These are phyloP conservation scores for Diplolepis rosae DNA, from an alignment of 2,888 invertebrate species.

Conservation along the genomic window DNA sequence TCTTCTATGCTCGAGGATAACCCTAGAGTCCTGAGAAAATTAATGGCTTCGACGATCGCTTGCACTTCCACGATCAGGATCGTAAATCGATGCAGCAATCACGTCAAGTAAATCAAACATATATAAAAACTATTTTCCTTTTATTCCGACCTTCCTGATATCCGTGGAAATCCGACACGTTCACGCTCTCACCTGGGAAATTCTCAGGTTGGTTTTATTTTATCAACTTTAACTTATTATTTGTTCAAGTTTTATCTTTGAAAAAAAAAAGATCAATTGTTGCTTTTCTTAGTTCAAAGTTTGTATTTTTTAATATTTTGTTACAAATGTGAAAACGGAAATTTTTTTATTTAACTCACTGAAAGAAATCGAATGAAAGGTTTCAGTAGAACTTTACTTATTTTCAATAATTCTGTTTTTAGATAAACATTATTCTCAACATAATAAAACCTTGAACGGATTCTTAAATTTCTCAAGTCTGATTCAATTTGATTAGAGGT, in stretches of 20 bases:
- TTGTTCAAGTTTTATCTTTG: neutral
- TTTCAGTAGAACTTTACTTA: neutral
- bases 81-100: constrained; percentile 29
- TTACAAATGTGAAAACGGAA: constrained; percentile 31
- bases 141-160: constrained; percentile 19
- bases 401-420: neutral
- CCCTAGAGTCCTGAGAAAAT: constrained; percentile 41
- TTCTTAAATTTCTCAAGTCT: constrained; percentile 4
- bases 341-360: constrained; percentile 4
- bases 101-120: neutral
- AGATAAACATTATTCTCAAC: neutral
- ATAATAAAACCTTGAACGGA: neutral
- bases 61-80: constrained; percentile 30
- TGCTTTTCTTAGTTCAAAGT: too few species aligned
- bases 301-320: too few species aligned
- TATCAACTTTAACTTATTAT: neutral
- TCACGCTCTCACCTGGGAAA: constrained; percentile 21
- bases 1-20: constrained; percentile 28
- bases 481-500: constrained; percentile 13
- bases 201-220: neutral
- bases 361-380: neutral
- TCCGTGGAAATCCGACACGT: neutral
- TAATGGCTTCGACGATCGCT: constrained; percentile 41
- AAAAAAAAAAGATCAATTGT: constrained; percentile 29
- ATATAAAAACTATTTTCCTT: neutral